phyloP scores from a whole-genome alignment of 2,797 vertebrate species.

The Pangasius macronema region DNA sequence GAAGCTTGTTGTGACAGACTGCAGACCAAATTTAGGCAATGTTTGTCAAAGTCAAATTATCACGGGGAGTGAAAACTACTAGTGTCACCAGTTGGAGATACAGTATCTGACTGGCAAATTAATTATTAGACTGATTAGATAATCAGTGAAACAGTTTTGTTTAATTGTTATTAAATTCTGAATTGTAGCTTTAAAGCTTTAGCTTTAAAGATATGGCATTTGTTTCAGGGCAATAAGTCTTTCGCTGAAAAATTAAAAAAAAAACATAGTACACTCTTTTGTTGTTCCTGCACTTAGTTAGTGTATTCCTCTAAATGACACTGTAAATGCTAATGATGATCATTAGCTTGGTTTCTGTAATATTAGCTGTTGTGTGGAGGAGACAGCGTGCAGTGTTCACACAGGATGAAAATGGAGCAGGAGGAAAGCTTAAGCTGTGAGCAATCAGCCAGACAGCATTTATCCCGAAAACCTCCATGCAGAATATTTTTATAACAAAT shows the following conservation, averaged over 20 bases:
- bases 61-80: background rate
- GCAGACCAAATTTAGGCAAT: background rate
- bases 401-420: slow-evolving; percentile 30
- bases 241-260: too few species aligned
- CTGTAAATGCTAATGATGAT: slow-evolving; percentile 45
- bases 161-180: too few species aligned
- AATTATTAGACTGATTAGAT: background rate
- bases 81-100: background rate
- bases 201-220: background rate
- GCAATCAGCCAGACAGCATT: background rate
- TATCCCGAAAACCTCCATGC: background rate
- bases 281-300: background rate
- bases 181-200: background rate
- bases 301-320: background rate
- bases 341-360: slow-evolving; percentile 43
- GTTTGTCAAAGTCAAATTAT: background rate
- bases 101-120: background rate
- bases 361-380: slow-evolving; percentile 29
- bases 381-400: slow-evolving; percentile 18
- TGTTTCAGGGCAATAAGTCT: background rate
- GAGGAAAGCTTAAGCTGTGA: slow-evolving; percentile 4
- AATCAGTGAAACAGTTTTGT: background rate
- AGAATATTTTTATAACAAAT: slow-evolving; percentile 17
- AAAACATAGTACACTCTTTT: too few species aligned
- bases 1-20: background rate